Conservation (phyloP, 2,888 invertebrate genomes). For the Dasypogon diadema region DNA sequence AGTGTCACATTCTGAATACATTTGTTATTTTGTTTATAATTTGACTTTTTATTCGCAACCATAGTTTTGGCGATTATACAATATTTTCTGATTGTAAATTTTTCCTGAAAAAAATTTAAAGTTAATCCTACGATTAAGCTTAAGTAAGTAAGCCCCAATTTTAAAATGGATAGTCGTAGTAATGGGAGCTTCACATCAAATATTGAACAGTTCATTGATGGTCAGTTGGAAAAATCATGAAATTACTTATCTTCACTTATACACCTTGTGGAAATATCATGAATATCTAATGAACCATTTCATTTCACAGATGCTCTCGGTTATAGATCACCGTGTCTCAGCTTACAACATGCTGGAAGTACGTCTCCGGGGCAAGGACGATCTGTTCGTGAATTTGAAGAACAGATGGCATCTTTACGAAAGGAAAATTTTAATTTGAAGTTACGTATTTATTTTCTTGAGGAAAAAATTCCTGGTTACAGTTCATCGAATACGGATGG, state of each 20-base stretch:
- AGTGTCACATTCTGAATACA: neutral
- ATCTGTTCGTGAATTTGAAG: slow-evolving; percentile 91
- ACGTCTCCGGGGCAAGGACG: slow-evolving; percentile 72
- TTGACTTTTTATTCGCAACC: slow-evolving; percentile 11
- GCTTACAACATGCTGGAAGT: slow-evolving; percentile 60
- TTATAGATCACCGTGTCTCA: slow-evolving; percentile 62
- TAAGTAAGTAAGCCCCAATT: neutral
- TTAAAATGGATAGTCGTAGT: neutral
- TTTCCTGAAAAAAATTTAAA: slow-evolving; percentile 23
- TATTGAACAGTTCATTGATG: slow-evolving; percentile 47
- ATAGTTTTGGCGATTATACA: slow-evolving; percentile 23
- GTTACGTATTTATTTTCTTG: slow-evolving; percentile 89
- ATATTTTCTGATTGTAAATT: slow-evolving; percentile 5
- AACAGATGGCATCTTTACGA: slow-evolving; percentile 82
- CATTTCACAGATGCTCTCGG: slow-evolving; percentile 61
- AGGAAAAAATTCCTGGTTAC: slow-evolving; percentile 76
- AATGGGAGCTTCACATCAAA: slow-evolving; percentile 13
- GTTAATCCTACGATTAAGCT: neutral
- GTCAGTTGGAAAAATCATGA: slow-evolving; percentile 18
- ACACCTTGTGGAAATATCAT: too few species aligned
- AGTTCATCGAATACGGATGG: slow-evolving; percentile 62
- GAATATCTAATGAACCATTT: slow-evolving; percentile 3
- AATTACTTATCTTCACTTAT: too few species aligned
- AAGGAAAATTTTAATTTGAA: slow-evolving; percentile 96
- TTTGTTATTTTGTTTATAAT: slow-evolving; percentile 7